Evolutionary conservation across 2,888 invertebrate genomes (phyloP).

Genomic region (Mantis religiosa): DNA sequence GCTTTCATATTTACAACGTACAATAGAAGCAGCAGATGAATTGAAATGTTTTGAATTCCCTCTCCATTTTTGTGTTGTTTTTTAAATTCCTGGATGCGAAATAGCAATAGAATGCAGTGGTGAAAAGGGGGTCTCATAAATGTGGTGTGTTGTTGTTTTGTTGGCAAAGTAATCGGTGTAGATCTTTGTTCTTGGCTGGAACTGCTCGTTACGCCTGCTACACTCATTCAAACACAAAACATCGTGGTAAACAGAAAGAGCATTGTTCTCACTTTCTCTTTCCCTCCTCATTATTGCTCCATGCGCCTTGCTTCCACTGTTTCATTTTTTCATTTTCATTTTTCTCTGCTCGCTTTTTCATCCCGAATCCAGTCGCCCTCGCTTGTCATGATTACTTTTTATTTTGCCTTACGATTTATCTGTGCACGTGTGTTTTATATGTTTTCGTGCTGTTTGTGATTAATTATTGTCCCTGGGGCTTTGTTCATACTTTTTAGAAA

Average conservation of each 20-base stretch:
- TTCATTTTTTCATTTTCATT: neutral
- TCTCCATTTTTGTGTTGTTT: neutral
- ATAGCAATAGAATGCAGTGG: neutral
- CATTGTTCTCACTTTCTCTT: neutral
- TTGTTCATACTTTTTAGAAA: neutral
- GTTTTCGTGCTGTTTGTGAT: neutral
- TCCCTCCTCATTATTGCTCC: neutral
- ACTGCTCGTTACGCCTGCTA: neutral
- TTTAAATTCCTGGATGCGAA: neutral
- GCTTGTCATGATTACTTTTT: constrained; percentile 1
- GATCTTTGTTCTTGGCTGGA: neutral
- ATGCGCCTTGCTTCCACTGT: neutral
- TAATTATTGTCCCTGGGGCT: neutral
- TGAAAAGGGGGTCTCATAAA: neutral
- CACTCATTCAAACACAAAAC: constrained; percentile 9
- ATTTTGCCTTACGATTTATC: neutral
- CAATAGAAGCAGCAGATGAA: neutral
- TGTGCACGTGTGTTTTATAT: neutral
- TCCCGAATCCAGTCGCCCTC: neutral
- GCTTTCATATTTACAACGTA: neutral
- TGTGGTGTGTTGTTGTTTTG: neutral
- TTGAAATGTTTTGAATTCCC: neutral
- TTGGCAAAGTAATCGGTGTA: neutral
- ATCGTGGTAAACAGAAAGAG: neutral
- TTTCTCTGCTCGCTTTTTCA: neutral